A percentile compares a stretch with the other conserved stretches of the same genome.
Evolutionary conservation across 2,888 invertebrate genomes (phyloP).

Genomic region (Drosophila formosana): DNA sequence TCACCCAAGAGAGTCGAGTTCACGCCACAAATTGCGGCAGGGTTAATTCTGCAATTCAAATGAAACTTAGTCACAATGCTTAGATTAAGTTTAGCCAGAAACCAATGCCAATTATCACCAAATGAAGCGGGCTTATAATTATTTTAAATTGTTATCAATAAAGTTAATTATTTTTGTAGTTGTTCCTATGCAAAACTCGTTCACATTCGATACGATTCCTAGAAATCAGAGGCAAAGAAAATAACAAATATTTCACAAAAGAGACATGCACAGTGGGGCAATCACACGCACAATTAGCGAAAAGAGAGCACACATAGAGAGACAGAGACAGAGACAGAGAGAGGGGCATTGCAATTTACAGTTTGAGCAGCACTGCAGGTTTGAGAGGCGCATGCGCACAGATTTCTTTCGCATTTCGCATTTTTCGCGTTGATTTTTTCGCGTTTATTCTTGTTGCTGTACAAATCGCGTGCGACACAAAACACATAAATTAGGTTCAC

Average conservation of each 20-base stretch:
- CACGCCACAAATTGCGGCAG: conserved; percentile 10
- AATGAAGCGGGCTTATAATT: not conserved
- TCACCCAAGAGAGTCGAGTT: conserved; percentile 10
- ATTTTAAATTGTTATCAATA: not conserved
- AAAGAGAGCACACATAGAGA: conserved; percentile 6
- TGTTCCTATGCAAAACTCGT: not conserved
- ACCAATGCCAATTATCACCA: conserved; percentile 6
- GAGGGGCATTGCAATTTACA: conserved; percentile 39
- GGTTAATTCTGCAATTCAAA: conserved; percentile 12
- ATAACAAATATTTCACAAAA: conserved; percentile 21
- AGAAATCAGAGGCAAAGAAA: conserved; percentile 10
- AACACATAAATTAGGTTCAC: conserved; percentile 52
- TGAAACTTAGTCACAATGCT: conserved; percentile 43
- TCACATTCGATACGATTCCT: conserved; percentile 4
- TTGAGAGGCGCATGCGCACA: conserved; percentile 46
- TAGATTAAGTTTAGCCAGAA: not conserved
- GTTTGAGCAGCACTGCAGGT: conserved; percentile 37
- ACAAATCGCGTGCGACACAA: conserved; percentile 69
- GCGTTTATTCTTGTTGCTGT: conserved; percentile 35
- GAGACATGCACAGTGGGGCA: not conserved
- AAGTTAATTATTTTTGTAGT: not conserved
- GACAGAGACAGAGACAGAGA: conserved; percentile 5
- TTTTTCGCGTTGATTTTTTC: too few relatives aligned
- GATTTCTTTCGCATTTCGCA: conserved; percentile 16
- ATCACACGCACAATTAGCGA: conserved; percentile 1